Evolutionary conservation across 2,888 invertebrate genomes (phyloP).

Genomic region (Phorcus lineatus): DNA sequence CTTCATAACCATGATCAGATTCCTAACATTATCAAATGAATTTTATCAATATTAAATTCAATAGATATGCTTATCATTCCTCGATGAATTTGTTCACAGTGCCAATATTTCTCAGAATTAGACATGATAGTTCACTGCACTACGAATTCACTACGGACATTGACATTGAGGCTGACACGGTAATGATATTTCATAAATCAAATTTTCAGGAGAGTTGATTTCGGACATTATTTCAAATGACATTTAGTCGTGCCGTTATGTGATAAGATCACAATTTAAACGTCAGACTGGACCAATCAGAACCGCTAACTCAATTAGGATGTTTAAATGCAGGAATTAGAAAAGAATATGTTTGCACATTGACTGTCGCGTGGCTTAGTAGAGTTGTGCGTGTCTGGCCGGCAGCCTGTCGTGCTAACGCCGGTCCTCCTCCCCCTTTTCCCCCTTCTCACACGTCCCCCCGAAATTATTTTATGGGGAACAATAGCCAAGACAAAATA

Average conservation of each 20-base stretch:
- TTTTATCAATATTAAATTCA: no score
- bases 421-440: neutral
- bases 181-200: no score
- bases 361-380: neutral
- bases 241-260: neutral
- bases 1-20: no score
- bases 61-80: no score
- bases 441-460: neutral
- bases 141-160: no score
- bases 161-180: no score
- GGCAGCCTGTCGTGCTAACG: neutral
- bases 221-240: neutral
- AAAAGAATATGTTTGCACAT: constrained; percentile 18
- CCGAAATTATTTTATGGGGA: constrained; percentile 14
- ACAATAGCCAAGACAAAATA: constrained; percentile 15
- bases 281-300: neutral
- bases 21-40: no score
- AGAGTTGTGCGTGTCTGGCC: neutral
- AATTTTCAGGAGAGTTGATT: neutral
- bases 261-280: neutral
- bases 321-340: constrained; percentile 23
- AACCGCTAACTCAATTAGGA: constrained; percentile 18
- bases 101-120: no score
- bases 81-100: no score
- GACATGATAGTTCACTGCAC: no score